Conservation (phyloP, 2,888 invertebrate genomes). For the Drosophila acutilabella region DNA sequence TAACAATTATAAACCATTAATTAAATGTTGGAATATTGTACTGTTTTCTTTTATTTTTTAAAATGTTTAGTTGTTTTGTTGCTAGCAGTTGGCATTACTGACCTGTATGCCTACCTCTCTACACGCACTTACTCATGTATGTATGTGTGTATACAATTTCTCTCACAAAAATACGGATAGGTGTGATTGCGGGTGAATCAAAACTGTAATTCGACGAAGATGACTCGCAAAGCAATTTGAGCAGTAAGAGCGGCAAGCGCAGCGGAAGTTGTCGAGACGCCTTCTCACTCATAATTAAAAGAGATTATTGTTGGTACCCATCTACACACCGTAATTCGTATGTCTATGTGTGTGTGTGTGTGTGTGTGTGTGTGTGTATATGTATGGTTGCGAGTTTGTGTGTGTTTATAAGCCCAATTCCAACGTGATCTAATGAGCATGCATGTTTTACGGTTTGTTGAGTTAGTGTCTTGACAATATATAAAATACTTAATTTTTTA, state of each 20-base stretch:
- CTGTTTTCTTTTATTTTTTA: too few relatives aligned
- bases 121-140: too few relatives aligned
- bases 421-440: neutral
- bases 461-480: neutral
- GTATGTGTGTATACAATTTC: too few relatives aligned
- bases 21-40: too few relatives aligned
- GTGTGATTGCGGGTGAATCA: conserved; percentile 69
- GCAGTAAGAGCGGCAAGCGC: conserved; percentile 58
- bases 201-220: conserved; percentile 61
- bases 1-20: too few relatives aligned
- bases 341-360: neutral
- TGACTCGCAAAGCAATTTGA: conserved; percentile 60
- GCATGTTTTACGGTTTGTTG: neutral
- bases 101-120: too few relatives aligned
- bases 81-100: too few relatives aligned
- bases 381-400: neutral
- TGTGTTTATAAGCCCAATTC: neutral
- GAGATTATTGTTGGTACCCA: conserved; percentile 64
- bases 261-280: conserved; percentile 77
- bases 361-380: neutral
- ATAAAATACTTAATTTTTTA: too few relatives aligned
- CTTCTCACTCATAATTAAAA: conserved; percentile 77
- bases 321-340: neutral
- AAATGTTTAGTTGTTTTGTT: too few relatives aligned
- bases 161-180: too few relatives aligned